phyloP scores from a whole-genome alignment of 2,888 invertebrate species.

The Sarcophaga caerulescens region DNA sequence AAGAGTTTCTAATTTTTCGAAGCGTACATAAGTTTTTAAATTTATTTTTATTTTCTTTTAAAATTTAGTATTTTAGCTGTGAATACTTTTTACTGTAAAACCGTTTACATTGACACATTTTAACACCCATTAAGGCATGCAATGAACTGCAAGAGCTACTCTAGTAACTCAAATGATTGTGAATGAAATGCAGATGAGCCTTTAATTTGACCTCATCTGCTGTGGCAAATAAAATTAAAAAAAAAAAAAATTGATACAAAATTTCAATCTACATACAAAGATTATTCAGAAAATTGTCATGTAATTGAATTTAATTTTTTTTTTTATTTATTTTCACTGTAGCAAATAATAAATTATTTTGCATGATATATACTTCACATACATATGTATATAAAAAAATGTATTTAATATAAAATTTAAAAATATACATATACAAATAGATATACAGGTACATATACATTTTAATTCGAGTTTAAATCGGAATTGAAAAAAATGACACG shows the following conservation, averaged over 20 bases:
- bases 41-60: too few relatives aligned
- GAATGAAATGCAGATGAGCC: constrained; percentile 48
- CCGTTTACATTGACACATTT: constrained; percentile 43
- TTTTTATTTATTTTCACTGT: constrained; percentile 32
- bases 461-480: too few relatives aligned
- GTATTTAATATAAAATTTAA: too few relatives aligned
- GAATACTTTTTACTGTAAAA: neutral
- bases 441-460: too few relatives aligned
- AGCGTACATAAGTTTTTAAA: too few relatives aligned
- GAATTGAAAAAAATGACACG: too few relatives aligned
- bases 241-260: constrained; percentile 47
- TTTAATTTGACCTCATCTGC: constrained; percentile 64
- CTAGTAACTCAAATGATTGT: neutral
- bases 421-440: too few relatives aligned
- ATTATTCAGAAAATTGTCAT: constrained; percentile 66
- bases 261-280: constrained; percentile 63
- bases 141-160: neutral
- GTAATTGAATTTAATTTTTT: constrained; percentile 55
- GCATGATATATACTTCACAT: neutral
- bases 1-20: too few relatives aligned
- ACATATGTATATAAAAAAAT: neutral
- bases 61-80: too few relatives aligned
- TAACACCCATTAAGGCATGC: neutral
- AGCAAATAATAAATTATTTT: constrained; percentile 36
- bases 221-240: constrained; percentile 60